Base-by-base conservation (phyloP, 1,140 invertebrate species). In the Chionoecetes opilio region DNA sequence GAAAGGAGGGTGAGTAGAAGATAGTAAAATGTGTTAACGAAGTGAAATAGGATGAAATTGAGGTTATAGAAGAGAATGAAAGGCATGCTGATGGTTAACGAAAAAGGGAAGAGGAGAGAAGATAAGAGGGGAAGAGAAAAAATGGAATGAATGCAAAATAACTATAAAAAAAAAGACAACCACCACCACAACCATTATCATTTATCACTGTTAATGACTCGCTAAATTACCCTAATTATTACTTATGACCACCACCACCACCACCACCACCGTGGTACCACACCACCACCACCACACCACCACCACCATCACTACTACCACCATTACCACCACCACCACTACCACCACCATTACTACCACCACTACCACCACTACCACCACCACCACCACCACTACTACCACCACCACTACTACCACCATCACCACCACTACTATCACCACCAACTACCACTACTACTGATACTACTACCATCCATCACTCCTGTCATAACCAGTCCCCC, bases 211-310 rank as follows among this genome's bases (percentile, higher is more conserved):
- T 75, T n/a, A 75, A 75, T 75, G 26, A 75, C 63, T 75, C 21
- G 6, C 21, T 26, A 75, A 75, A 75, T 75, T 75, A 75, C 63
- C 5, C 21, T n/a, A 3, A 75, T 75, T 75, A 75, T 75, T 75
- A 75, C 63, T 75, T 75, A 75, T n/a, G 63, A n/a, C 3, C n/a
- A 26, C n/a, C 26, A 75, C 8, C 21, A 75, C 26, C 63, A 75
- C 63, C 63, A 75, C n/a, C 63, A 75, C 63, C 63, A 75, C 63
- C 63, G n/a, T n/a, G n/a, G n/a, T n/a, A n/a, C n/a, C n/a, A n/a
- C n/a, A 75, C n/a, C 63, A 75, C 63, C 63, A 75, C 63, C 63
- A 75, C 63, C 8, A 53, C n/a, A 53, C 46, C 8, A 53, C 46
- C 8, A 53, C 46, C 8, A 53, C 9, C 21, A 53, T 9, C 8